Evolutionary conservation across 2,113 vertebrate genomes (phyloP), one percentile per base, ranked within the genome.

Genomic region (Diphyllodes magnificus): DNA sequence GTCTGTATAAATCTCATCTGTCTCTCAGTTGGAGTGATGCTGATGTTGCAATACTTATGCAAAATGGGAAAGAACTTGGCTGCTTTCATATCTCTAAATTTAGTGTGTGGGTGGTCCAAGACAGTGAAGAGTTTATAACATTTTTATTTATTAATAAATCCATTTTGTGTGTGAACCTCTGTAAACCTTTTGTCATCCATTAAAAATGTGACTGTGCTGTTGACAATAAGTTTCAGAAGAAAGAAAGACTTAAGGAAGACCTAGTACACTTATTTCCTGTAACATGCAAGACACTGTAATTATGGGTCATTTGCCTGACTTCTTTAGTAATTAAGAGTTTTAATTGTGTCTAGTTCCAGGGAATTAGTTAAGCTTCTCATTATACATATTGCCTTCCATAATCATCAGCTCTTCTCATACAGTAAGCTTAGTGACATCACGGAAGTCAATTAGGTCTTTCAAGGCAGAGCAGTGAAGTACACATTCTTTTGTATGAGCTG

Each of bases 301-400:
- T 97, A 97, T 95, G 90, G 97, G 94, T 98, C 89, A 95, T 98
- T 98, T 97, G 59, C 24, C 68, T 72, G 70, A 71, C 93, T 97
- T 94, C 82, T 94, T 96, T 92, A 77, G 60, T 97, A 98, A 98
- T 98, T 97, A 97, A 91, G 93, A 80, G 61, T 97, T 98, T 97
- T 98, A 98, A 98, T 98, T 98, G 96, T 94, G 90, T 96, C 88
- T 82, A 89, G 92, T 97, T 97, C 92, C 97, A 97, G 94, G 94
- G 97, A 98, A 95, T 97, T 98, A 96, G 88, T 94, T 90, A 95
- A 94, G 90, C 84, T 96, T 93, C 95, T 97, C n/a, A 78, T 95
- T 96, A 84, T 96, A 87, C 81, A 65, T 96, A 86, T 90, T 89
- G 73, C 71, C 50, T 98, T 97, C 98, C 57, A 31, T 91, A 86